These are phyloP conservation scores for Gila orcuttii DNA, from an alignment of 2,113 vertebrate species.

Conservation along the genomic window DNA sequence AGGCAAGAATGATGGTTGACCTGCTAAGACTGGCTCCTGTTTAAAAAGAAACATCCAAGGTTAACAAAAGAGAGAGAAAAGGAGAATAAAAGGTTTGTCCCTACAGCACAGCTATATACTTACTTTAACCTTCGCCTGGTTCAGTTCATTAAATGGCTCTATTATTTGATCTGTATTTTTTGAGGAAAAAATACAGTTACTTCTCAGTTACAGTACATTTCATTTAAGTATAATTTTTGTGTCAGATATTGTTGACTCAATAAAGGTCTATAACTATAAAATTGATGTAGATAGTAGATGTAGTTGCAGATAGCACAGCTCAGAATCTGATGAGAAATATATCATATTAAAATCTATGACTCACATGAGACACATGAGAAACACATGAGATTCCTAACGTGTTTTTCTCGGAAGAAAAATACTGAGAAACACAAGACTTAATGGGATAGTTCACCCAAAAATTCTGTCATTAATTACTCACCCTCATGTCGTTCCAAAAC, in stretches of 20 bases:
- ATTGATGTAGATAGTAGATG: too few relatives aligned
- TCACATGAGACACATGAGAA: too few relatives aligned
- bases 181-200: background rate
- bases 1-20: slow-evolving; percentile 47
- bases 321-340: too few relatives aligned
- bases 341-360: too few relatives aligned
- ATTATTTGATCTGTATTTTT: background rate
- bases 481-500: too few relatives aligned
- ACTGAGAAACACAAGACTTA: too few relatives aligned
- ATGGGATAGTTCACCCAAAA: too few relatives aligned
- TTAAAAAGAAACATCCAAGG: slow-evolving; percentile 37
- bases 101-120: background rate
- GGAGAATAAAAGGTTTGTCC: background rate
- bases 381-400: too few relatives aligned
- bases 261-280: background rate
- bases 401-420: too few relatives aligned
- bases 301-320: too few relatives aligned
- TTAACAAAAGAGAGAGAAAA: slow-evolving; percentile 15
- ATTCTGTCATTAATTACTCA: too few relatives aligned
- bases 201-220: background rate
- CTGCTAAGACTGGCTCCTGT: slow-evolving; percentile 65
- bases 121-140: background rate
- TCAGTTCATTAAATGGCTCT: background rate
- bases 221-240: background rate
- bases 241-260: background rate